Conservation (phyloP, 2,797 vertebrate genomes). For the Euthynnus affinis region DNA sequence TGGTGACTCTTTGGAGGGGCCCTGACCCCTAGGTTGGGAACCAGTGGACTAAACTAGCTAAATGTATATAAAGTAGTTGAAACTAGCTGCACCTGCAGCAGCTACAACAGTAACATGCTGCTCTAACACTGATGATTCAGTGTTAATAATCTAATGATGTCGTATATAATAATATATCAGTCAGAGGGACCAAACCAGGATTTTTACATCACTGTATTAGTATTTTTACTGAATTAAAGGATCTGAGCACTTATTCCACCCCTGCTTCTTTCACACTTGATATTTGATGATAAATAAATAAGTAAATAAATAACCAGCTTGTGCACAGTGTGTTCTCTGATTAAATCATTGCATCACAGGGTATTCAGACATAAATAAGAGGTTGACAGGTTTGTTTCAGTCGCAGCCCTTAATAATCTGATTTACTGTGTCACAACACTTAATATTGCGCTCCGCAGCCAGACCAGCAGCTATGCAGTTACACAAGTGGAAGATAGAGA, state of each 20-base stretch:
- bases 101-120: not conserved
- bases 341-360: constrained; percentile 41
- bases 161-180: no score
- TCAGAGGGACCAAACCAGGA: no score
- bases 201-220: not conserved
- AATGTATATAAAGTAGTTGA: no score
- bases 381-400: constrained; percentile 44
- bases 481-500: constrained; percentile 43
- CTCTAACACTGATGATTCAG: no score
- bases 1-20: no score
- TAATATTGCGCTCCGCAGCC: constrained; percentile 29
- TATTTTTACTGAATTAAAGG: not conserved
- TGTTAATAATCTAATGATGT: not conserved
- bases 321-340: constrained; percentile 1
- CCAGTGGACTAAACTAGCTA: no score
- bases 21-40: no score
- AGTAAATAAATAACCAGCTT: not conserved
- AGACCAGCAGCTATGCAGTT: constrained; percentile 43
- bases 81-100: no score
- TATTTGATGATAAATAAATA: no score
- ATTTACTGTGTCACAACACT: constrained; percentile 64
- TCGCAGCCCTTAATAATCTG: constrained; percentile 59
- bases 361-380: constrained; percentile 31
- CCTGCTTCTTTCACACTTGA: no score
- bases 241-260: not conserved